Evolutionary conservation across 1,140 invertebrate species (phyloP).

Genomic region (Euwallacea similis): DNA sequence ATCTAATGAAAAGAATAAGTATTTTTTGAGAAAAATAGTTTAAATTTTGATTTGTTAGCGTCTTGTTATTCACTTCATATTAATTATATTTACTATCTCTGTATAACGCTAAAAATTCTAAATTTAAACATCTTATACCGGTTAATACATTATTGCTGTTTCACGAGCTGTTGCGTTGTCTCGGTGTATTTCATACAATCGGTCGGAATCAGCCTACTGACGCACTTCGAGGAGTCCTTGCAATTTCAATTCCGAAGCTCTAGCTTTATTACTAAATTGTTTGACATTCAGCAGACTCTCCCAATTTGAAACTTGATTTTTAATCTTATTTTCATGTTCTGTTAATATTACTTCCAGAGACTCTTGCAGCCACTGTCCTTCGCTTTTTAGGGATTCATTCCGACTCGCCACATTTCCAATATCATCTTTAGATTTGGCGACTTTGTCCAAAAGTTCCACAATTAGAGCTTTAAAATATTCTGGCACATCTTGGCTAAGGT

Average conservation of each 20-base stretch:
- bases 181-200: no score
- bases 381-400: constrained; percentile 41
- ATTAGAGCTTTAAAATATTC: constrained; percentile 39
- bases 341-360: constrained; percentile 32
- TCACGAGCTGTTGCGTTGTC: no score
- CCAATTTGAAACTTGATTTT: constrained; percentile 41
- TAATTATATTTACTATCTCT: no score
- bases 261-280: constrained; percentile 20
- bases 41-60: no score
- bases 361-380: constrained; percentile 40
- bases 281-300: constrained; percentile 35
- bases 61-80: no score
- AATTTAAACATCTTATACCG: no score
- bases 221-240: constrained; percentile 38
- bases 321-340: constrained; percentile 42
- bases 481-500: constrained; percentile 40
- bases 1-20: constrained; percentile 18
- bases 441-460: constrained; percentile 41
- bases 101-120: no score
- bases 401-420: constrained; percentile 30
- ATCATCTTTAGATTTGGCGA: constrained; percentile 38
- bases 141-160: no score
- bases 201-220: constrained; percentile 29
- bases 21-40: no score
- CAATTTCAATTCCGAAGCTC: constrained; percentile 36